Percentiles rank a stretch among this genome's conserved stretches.
Evolutionary conservation across 2,113 vertebrate species (phyloP).

Genomic region (Polypterus bichir): DNA sequence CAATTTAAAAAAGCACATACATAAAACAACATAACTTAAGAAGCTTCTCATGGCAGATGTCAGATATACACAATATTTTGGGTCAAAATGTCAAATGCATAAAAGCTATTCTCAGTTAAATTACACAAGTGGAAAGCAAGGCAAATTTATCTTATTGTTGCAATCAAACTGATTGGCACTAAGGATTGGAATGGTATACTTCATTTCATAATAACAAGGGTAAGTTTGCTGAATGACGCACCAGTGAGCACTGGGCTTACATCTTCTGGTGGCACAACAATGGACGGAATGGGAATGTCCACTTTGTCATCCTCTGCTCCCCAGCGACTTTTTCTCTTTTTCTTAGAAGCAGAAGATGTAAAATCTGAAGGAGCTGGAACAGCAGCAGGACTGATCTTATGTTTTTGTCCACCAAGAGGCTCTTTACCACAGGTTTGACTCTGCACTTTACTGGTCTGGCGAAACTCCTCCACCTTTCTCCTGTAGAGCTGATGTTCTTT

Average conservation of each 20-base stretch:
- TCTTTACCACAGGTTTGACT: constrained; percentile 11
- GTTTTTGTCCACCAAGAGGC: constrained; percentile 22
- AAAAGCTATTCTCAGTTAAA: no score
- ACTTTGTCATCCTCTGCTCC: constrained; percentile 84
- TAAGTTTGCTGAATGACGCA: no score
- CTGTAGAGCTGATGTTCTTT: constrained; percentile 68
- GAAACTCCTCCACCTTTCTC: constrained; percentile 71
- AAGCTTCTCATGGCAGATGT: no score
- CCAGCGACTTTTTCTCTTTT: constrained; percentile 91
- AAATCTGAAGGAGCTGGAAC: constrained; percentile 6
- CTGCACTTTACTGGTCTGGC: constrained; percentile 35
- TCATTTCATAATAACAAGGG: no score
- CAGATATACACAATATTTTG: no score
- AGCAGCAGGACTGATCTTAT: constrained; percentile 19
- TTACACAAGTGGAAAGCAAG: no score
- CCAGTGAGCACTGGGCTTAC: constrained; percentile 28
- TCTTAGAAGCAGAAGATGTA: constrained; percentile 42
- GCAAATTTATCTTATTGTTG: no score
- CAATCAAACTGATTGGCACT: no score
- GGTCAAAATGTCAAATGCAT: no score
- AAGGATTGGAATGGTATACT: no score
- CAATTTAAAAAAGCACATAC: constrained; percentile 15
- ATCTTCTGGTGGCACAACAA: constrained; percentile 38
- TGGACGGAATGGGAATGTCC: constrained; percentile 47
- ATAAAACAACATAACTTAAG: neutral